A percentile compares a stretch with the other conserved stretches of the same genome.
These are phyloP conservation scores for Lerista edwardsae DNA, from an alignment of 2,797 vertebrate species.

Conservation along the genomic window DNA sequence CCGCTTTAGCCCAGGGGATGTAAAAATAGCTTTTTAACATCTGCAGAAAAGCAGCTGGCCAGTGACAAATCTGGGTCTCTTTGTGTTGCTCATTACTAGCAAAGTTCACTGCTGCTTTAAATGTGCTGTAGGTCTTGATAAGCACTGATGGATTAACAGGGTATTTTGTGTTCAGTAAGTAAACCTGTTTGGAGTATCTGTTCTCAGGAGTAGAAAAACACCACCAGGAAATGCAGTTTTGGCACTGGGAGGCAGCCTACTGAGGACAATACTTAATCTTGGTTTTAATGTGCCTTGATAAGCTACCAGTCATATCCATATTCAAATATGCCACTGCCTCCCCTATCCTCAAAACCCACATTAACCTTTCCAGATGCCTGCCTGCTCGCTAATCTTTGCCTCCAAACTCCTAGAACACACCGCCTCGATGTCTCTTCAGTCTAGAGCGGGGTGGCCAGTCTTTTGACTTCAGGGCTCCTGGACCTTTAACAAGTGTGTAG, in stretches of 20 bases:
- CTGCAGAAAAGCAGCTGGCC: constrained; percentile 35
- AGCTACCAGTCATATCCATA: background rate
- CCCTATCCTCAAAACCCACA: no score
- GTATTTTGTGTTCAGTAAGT: background rate
- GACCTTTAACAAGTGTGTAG: no score
- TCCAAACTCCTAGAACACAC: no score
- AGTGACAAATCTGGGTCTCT: constrained; percentile 8
- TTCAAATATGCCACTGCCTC: no score
- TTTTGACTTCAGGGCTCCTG: no score
- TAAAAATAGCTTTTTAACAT: constrained; percentile 29
- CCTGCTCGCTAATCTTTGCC: no score
- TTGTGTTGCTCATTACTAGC: constrained; percentile 31
- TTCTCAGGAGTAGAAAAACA: background rate
- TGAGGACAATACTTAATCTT: background rate
- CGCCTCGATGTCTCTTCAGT: no score
- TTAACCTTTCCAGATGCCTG: no score
- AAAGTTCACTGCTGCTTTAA: background rate
- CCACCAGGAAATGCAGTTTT: background rate
- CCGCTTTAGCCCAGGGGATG: background rate
- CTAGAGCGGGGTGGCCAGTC: no score
- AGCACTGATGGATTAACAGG: background rate
- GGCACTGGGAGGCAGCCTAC: background rate
- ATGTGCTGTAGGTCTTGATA: background rate
- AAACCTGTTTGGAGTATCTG: background rate
- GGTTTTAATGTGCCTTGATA: background rate